Evolutionary conservation across 2,888 invertebrate species (phyloP), one percentile per base, ranked within the genome.

Genomic region (Lasioglossum pauxillum): DNA sequence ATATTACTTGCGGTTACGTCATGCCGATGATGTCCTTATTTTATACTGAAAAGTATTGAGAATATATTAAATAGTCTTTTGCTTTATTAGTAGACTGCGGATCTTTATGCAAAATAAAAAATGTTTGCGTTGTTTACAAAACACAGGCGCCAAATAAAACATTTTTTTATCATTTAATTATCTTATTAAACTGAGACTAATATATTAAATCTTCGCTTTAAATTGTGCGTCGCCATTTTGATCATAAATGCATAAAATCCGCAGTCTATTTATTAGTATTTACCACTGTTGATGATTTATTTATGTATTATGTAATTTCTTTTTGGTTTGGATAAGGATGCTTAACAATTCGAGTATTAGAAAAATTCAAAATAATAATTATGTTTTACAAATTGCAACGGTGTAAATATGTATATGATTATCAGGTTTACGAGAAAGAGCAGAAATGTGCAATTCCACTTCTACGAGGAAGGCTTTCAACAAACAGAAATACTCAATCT

Each of bases 391-490:
- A 57, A 57, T 57, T n/a, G n/a, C 4, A n/a, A 57, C n/a, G n/a
- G n/a, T 23, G 1, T 67, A 67, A 31, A 67, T 19, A 8, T 38
- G 19, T 69, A 31, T 78, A 74, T 82, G 46, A 82, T 88, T 69
- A 16, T 44, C 93, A 97, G 97, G 96, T 97, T 76, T 96, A 97
- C 91, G 96, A 96, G 92, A 98, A 98, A 95, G 93, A 94, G 75
- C 88, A 93, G 35, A 96, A 96, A 92, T 96, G 97, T 87, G 97
- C 97, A 84, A 96, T 98, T 91, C 97, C 98, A 79, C 95, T 98
- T 87, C 98, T 97, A 44, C 96, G 97, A 90, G 95, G 96, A 83
- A 93, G 94, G 75, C 94, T 95, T 88, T 93, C 95, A 23, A 94
- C 93, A 79, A 93, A 93, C 82, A 94, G 94, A 60, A 95, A 94